phyloP scores from a whole-genome alignment of 2,113 vertebrate genomes.

The Cathartes aura region DNA sequence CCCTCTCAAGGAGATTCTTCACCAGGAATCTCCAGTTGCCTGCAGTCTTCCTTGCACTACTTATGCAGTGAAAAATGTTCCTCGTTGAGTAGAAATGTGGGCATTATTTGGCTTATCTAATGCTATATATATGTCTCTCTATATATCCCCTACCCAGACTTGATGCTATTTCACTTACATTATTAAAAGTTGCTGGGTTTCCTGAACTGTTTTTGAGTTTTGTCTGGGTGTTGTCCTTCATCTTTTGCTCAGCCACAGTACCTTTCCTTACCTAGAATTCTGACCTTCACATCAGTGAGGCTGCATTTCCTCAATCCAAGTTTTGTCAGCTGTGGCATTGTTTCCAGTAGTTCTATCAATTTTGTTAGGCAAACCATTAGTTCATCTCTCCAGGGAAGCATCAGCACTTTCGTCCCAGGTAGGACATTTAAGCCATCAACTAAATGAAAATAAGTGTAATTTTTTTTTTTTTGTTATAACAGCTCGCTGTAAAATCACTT shows the following conservation, averaged over 20 bases:
- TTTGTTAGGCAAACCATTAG: neutral
- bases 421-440: conserved; percentile 27
- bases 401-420: conserved; percentile 5
- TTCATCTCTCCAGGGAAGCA: conserved; percentile 36
- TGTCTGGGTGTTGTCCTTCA: neutral
- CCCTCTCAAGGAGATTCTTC: neutral
- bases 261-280: conserved; percentile 43
- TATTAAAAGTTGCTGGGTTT: neutral
- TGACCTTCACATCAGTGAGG: conserved; percentile 41
- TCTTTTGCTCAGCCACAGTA: neutral
- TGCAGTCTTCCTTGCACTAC: neutral
- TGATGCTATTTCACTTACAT: neutral
- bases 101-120: neutral
- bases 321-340: neutral
- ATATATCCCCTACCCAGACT: neutral
- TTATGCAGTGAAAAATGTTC: neutral
- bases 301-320: conserved; percentile 59
- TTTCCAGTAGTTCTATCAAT: conserved; percentile 12
- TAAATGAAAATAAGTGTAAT: neutral
- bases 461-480: neutral
- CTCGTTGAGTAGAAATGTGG: neutral
- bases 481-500: neutral
- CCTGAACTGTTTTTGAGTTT: neutral
- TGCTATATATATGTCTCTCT: neutral
- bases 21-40: neutral